Evolutionary conservation across 92 coral and sea anemone species (phyloP).

Genomic region (Porites evermanni): DNA sequence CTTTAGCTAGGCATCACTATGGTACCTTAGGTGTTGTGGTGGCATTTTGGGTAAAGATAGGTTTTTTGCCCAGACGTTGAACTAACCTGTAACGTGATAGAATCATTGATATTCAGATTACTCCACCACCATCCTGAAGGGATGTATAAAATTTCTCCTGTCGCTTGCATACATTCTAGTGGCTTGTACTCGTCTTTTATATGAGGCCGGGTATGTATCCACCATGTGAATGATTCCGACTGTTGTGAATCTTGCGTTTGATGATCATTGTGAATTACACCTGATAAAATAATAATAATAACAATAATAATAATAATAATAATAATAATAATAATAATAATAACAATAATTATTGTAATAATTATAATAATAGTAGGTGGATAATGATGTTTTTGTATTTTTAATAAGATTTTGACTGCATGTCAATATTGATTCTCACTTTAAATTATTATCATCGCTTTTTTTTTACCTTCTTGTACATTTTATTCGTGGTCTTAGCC

Average conservation of each 20-base stretch:
- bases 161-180: constrained; percentile 74
- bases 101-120: constrained; percentile 74
- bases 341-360: too few species aligned
- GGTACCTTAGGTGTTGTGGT: too few species aligned
- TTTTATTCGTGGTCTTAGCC: too few species aligned
- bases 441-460: too few species aligned
- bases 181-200: constrained; percentile 75
- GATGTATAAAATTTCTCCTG: constrained; percentile 84
- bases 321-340: too few species aligned
- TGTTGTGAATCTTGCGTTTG: constrained; percentile 69
- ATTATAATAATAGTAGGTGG: too few species aligned
- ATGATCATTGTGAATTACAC: constrained; percentile 72
- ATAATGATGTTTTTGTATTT: too few species aligned
- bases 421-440: too few species aligned
- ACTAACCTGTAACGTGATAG: constrained; percentile 74
- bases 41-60: neutral
- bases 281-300: constrained; percentile 20
- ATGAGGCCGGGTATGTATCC: constrained; percentile 83
- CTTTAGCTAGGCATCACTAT: too few species aligned
- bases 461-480: too few species aligned
- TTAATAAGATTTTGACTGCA: too few species aligned
- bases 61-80: neutral
- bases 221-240: constrained; percentile 84
- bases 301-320: too few species aligned
- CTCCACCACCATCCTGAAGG: constrained; percentile 98